A percentile compares a stretch with the other conserved stretches of the same genome.
Evolutionary conservation across 2,888 invertebrate species (phyloP).

Genomic region (Oscheius myriophilus): DNA sequence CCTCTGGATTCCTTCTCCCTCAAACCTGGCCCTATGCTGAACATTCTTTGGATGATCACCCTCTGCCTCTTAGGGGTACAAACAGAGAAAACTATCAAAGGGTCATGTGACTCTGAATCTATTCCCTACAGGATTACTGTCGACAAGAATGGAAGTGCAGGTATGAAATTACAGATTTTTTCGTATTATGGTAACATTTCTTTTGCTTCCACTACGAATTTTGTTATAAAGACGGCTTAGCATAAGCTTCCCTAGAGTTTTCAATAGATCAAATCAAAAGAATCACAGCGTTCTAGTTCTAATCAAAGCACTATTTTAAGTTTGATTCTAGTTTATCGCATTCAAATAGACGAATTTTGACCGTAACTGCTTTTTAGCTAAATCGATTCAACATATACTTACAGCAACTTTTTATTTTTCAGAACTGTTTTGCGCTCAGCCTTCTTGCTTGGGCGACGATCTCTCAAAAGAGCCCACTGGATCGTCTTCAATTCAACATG

Average conservation of each 20-base stretch:
- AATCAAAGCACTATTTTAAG: too few species aligned
- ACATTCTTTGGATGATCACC: too few species aligned
- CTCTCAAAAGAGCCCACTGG: constrained; percentile 16
- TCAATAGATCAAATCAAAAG: background rate
- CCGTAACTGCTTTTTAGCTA: too few species aligned
- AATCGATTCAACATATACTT: too few species aligned
- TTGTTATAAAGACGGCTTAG: background rate
- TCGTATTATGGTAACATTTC: background rate
- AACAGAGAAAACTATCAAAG: constrained; percentile 14
- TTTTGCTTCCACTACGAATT: background rate
- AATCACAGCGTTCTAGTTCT: background rate
- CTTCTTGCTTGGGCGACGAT: constrained; percentile 52
- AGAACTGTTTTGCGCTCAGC: constrained; percentile 56
- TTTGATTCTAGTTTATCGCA: too few species aligned
- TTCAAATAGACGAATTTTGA: too few species aligned
- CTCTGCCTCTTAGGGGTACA: too few species aligned
- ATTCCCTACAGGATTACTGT: constrained; percentile 57
- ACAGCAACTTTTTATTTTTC: constrained; percentile 11
- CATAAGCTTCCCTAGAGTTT: background rate
- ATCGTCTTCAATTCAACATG: constrained; percentile 6
- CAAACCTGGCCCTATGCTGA: too few species aligned
- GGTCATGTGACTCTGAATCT: constrained; percentile 50
- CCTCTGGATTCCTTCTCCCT: too few species aligned
- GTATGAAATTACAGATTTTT: constrained; percentile 32
- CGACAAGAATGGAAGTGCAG: constrained; percentile 56